Percentiles rank a stretch among this genome's conserved stretches.
phyloP scores from a whole-genome alignment of 64 coral and sea anemone species.

The Pachyseris speciosa region DNA sequence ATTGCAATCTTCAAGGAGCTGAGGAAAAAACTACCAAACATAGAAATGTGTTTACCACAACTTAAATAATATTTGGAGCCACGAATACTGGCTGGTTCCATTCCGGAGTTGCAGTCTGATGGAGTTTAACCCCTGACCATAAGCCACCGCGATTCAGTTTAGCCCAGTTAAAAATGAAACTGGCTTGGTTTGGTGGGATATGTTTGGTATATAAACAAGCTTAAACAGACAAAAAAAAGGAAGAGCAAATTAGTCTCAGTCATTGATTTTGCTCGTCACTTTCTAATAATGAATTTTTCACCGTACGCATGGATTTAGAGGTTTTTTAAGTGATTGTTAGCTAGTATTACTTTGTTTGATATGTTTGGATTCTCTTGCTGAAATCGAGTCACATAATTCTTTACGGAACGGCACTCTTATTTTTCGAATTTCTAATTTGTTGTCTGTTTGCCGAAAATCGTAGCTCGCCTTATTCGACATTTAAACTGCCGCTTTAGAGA shows the following conservation, averaged over 20 bases:
- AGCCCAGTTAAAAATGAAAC: background rate
- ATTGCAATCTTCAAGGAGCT: background rate
- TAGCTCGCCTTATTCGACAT: background rate
- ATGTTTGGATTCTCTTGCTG: background rate
- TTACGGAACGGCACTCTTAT: background rate
- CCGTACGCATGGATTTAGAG: too few species aligned
- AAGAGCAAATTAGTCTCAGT: too few species aligned
- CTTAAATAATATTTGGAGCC: background rate
- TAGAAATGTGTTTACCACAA: background rate
- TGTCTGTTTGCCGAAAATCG: background rate
- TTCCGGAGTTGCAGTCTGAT: background rate
- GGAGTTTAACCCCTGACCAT: background rate
- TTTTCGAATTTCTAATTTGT: background rate
- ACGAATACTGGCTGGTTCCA: background rate
- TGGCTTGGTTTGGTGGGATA: too few species aligned
- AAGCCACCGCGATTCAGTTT: background rate
- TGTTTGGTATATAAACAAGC: too few species aligned
- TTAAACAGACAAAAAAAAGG: too few species aligned
- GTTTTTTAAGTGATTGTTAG: too few species aligned
- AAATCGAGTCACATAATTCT: background rate
- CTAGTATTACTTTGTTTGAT: too few species aligned
- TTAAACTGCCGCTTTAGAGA: background rate
- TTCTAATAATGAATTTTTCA: too few species aligned
- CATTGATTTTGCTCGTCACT: too few species aligned
- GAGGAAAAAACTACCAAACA: background rate